Conservation (phyloP, 1,140 invertebrate species). For the Radopholus similis region DNA sequence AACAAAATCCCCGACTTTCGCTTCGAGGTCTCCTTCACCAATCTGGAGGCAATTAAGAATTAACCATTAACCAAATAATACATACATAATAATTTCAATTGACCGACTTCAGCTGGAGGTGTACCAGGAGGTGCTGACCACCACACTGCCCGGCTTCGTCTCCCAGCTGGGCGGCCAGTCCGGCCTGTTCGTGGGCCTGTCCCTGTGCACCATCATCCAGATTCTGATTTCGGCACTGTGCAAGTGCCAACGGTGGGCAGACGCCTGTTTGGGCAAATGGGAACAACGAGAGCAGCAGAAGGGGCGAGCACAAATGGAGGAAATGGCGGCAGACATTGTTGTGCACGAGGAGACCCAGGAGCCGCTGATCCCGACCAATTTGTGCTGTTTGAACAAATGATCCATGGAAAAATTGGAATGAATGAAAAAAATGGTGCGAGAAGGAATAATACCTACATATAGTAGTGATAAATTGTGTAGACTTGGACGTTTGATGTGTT, state of each 20-base stretch:
- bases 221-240: conserved; percentile 6
- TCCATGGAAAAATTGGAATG: too few species aligned
- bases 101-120: conserved; percentile 25
- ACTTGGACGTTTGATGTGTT: too few species aligned
- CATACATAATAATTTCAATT: too few species aligned
- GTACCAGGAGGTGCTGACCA: conserved; percentile 54
- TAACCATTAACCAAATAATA: background rate
- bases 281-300: too few species aligned
- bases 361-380: too few species aligned
- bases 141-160: conserved; percentile 54
- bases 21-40: conserved; percentile 9
- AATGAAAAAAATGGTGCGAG: too few species aligned
- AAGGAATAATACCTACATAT: too few species aligned
- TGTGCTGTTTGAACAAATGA: too few species aligned
- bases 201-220: conserved; percentile 13
- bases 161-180: conserved; percentile 56
- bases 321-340: too few species aligned
- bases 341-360: too few species aligned
- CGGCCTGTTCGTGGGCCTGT: conserved; percentile 17
- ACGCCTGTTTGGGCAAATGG: conserved; percentile 2
- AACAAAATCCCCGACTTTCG: conserved; percentile 7
- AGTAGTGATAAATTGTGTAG: too few species aligned
- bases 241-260: conserved; percentile 2
- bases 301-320: too few species aligned
- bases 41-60: conserved; percentile 1